Evolutionary conservation across 2,113 vertebrate species (phyloP).

Genomic region (Montifringilla adamsi): DNA sequence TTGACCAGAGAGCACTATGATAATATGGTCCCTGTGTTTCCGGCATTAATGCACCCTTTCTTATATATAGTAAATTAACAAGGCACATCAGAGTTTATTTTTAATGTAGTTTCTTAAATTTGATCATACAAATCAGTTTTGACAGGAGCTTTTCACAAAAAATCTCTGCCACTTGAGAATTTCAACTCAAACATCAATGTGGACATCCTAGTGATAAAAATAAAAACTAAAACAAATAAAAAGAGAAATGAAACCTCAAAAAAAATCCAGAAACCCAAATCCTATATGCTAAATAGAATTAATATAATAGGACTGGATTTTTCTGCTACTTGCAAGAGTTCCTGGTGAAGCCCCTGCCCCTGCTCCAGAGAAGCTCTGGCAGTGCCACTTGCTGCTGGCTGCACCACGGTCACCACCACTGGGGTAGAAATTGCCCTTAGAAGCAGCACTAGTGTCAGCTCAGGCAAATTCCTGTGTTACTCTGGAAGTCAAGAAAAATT

Average conservation of each 20-base stretch:
- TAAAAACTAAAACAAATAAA: background rate
- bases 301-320: background rate
- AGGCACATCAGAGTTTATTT: background rate
- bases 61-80: background rate
- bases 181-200: background rate
- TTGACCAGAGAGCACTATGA: background rate
- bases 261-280: background rate
- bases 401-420: background rate
- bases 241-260: background rate
- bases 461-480: background rate
- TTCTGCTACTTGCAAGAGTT: background rate
- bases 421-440: accelerated
- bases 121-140: background rate
- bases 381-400: background rate
- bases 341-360: accelerated
- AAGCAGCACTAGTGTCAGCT: background rate
- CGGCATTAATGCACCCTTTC: background rate
- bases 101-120: background rate
- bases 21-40: background rate
- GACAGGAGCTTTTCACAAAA: background rate
- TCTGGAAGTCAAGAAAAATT: background rate
- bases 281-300: background rate
- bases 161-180: background rate
- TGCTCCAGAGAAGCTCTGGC: background rate
- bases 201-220: background rate